Conservation (phyloP, 2,113 vertebrate species). For the Irena cyanogastra region DNA sequence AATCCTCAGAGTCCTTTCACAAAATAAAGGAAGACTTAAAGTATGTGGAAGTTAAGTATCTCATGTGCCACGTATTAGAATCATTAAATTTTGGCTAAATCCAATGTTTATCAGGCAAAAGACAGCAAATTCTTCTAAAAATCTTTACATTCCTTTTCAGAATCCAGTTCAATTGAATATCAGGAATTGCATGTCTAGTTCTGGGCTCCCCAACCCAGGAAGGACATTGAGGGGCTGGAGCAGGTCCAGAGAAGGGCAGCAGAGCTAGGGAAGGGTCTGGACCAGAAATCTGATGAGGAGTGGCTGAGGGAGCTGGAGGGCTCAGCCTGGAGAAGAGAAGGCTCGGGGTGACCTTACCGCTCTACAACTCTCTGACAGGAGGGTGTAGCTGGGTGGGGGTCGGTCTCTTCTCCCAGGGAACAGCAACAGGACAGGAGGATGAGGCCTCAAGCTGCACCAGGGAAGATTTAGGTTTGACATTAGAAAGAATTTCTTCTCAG, state of each 20-base stretch:
- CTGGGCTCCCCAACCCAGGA: background rate
- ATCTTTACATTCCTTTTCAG: background rate
- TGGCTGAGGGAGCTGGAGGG: background rate
- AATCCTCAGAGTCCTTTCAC: background rate
- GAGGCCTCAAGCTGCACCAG: background rate
- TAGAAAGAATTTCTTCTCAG: background rate
- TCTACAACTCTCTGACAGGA: background rate
- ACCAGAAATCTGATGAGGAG: no score
- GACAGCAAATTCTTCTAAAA: background rate
- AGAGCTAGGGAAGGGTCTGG: background rate
- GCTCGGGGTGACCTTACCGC: background rate
- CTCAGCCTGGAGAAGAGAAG: background rate
- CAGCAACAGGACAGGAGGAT: rapidly evolving
- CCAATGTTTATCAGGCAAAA: background rate
- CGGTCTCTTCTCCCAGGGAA: background rate
- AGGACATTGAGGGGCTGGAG: background rate
- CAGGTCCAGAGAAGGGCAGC: background rate
- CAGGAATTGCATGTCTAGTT: background rate
- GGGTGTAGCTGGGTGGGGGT: background rate
- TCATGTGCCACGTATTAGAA: background rate
- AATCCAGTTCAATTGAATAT: background rate
- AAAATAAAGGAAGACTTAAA: background rate
- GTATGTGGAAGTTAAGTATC: background rate
- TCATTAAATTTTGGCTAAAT: background rate
- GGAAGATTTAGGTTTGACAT: background rate